phyloP scores from a whole-genome alignment of 2,888 invertebrate species.

The Lasioglossum figueresi region DNA sequence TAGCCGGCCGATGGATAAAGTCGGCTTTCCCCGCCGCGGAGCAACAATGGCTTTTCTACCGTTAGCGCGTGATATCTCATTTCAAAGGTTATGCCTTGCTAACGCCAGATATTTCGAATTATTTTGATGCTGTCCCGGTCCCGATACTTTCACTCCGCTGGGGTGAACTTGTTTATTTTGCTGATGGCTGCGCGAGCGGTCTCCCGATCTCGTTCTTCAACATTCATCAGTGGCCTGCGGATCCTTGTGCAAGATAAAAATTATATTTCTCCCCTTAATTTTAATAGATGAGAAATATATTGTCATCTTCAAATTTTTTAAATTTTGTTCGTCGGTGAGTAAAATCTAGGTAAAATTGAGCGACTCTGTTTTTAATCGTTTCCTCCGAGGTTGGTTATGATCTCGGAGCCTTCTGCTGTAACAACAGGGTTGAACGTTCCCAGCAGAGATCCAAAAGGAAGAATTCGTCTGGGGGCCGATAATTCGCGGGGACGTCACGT shows the following conservation, averaged over 20 bases:
- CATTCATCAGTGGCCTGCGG: too few relatives aligned
- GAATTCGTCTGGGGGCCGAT: neutral
- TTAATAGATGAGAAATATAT: neutral
- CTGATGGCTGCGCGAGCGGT: neutral
- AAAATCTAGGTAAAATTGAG: neutral
- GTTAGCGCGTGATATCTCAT: conserved; percentile 9
- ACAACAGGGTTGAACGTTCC: conserved; percentile 2
- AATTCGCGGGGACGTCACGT: conserved; percentile 8
- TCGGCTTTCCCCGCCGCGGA: conserved; percentile 13
- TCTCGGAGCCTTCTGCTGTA: neutral
- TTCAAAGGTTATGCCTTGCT: conserved; percentile 11
- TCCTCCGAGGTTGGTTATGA: neutral
- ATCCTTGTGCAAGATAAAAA: neutral
- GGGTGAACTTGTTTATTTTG: neutral
- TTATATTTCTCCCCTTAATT: too few relatives aligned
- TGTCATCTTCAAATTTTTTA: too few relatives aligned
- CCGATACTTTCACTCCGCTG: neutral
- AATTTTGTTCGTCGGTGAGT: neutral
- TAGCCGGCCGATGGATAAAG: neutral
- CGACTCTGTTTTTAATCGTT: neutral
- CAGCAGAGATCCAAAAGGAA: neutral
- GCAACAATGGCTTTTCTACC: neutral
- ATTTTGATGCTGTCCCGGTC: neutral
- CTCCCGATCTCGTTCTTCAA: neutral
- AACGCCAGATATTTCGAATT: neutral